Percentiles rank a stretch among this genome's conserved stretches.
Evolutionary conservation across 1,140 invertebrate species (phyloP).

Genomic region (Drosophila auraria): DNA sequence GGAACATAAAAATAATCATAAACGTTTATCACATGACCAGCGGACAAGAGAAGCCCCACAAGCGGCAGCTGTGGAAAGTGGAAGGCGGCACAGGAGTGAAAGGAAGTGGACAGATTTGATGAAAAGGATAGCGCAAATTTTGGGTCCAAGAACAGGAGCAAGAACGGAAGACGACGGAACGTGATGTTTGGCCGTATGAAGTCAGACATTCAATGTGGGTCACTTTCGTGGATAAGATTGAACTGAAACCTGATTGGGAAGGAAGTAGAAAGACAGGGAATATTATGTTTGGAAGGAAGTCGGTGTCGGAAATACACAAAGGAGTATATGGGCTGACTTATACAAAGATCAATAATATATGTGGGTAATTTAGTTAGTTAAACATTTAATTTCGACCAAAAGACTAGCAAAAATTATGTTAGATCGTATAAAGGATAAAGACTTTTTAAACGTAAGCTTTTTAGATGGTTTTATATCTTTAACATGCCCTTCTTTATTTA

Average conservation of each 20-base stretch:
- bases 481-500: too few relatives aligned
- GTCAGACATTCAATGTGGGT: slow-evolving; percentile 53
- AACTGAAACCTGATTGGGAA: slow-evolving; percentile 20
- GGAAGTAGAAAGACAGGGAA: slow-evolving; percentile 10
- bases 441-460: neutral
- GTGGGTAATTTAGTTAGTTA: neutral
- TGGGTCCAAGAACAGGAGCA: slow-evolving; percentile 20
- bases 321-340: neutral
- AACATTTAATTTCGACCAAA: neutral
- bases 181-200: slow-evolving; percentile 56
- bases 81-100: neutral
- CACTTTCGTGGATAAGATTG: slow-evolving; percentile 28
- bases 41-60: slow-evolving; percentile 39
- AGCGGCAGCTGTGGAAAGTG: neutral
- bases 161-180: slow-evolving; percentile 34
- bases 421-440: neutral
- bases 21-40: slow-evolving; percentile 75
- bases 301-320: neutral
- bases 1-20: slow-evolving; percentile 80
- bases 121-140: slow-evolving; percentile 70
- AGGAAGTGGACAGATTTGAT: slow-evolving; percentile 50
- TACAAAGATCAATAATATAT: neutral
- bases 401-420: neutral
- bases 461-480: neutral
- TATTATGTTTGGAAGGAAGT: slow-evolving; percentile 3